Evolutionary conservation across 1,140 invertebrate species (phyloP).

Genomic region (Zaprionus africanus): DNA sequence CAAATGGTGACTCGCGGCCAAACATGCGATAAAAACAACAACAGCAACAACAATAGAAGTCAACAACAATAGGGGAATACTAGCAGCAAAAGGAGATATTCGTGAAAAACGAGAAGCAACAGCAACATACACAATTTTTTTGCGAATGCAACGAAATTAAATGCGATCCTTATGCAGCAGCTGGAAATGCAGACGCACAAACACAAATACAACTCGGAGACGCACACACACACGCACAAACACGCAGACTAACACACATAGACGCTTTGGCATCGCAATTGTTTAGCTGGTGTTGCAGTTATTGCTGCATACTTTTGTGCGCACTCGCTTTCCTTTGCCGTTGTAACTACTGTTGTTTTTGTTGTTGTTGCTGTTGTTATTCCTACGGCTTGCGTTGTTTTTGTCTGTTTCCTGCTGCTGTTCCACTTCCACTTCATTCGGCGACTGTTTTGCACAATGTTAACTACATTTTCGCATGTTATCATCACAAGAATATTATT

Average conservation of each 20-base stretch:
- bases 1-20: constrained; percentile 77
- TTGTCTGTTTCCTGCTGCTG: constrained; percentile 5
- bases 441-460: constrained; percentile 77
- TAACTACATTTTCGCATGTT: constrained; percentile 77
- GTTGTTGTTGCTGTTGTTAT: constrained; percentile 14
- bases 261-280: constrained; percentile 39
- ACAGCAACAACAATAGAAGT: constrained; percentile 41
- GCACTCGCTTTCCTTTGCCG: constrained; percentile 34
- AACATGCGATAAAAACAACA: constrained; percentile 65
- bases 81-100: constrained; percentile 42
- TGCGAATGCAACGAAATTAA: constrained; percentile 70
- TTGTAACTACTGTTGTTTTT: not conserved
- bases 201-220: not conserved
- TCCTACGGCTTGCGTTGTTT: constrained; percentile 9
- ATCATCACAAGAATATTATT: constrained; percentile 55
- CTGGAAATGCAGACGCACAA: constrained; percentile 66
- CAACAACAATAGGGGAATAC: not conserved
- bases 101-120: constrained; percentile 39
- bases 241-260: not conserved
- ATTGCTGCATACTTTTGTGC: constrained; percentile 67
- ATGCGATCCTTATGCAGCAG: constrained; percentile 79
- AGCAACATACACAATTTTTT: constrained; percentile 22
- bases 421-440: constrained; percentile 76
- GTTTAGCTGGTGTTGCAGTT: constrained; percentile 59
- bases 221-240: not conserved